phyloP scores from a whole-genome alignment of 2,113 vertebrate species.

The Erinaceus europaeus region DNA sequence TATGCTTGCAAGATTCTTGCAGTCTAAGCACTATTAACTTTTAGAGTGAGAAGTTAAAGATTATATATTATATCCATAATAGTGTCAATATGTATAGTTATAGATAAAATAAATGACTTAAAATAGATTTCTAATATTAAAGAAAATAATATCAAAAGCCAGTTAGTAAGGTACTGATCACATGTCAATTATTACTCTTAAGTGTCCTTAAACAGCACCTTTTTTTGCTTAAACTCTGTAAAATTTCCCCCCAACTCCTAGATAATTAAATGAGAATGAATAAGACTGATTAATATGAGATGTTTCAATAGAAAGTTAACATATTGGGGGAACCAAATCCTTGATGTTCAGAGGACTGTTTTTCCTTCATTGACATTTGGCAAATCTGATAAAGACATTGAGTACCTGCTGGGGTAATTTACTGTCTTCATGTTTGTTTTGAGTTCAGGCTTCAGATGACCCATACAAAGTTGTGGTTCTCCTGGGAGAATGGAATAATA shows the following conservation, averaged over 20 bases:
- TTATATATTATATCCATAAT: neutral
- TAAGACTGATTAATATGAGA: neutral
- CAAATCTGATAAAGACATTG: constrained; percentile 65
- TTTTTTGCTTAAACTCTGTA: neutral
- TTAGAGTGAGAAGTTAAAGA: neutral
- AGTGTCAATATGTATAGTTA: neutral
- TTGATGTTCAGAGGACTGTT: neutral
- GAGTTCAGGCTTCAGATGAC: constrained; percentile 72
- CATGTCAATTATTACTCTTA: neutral
- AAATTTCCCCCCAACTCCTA: accelerated
- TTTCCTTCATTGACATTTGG: constrained; percentile 6
- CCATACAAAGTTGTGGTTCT: constrained; percentile 71
- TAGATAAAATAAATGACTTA: neutral
- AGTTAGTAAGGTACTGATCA: neutral
- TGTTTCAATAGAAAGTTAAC: constrained; percentile 5
- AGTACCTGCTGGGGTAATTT: constrained; percentile 75
- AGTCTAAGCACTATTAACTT: neutral
- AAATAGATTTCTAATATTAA: neutral
- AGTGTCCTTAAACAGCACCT: neutral
- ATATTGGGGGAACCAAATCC: neutral
- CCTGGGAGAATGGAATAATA: constrained; percentile 71
- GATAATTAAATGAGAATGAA: neutral
- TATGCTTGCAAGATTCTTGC: neutral
- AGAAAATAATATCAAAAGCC: neutral
- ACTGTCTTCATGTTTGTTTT: constrained; percentile 73